These are phyloP conservation scores for Peromyscus attwateri DNA, from an alignment of 2,797 vertebrate species.

Conservation along the genomic window DNA sequence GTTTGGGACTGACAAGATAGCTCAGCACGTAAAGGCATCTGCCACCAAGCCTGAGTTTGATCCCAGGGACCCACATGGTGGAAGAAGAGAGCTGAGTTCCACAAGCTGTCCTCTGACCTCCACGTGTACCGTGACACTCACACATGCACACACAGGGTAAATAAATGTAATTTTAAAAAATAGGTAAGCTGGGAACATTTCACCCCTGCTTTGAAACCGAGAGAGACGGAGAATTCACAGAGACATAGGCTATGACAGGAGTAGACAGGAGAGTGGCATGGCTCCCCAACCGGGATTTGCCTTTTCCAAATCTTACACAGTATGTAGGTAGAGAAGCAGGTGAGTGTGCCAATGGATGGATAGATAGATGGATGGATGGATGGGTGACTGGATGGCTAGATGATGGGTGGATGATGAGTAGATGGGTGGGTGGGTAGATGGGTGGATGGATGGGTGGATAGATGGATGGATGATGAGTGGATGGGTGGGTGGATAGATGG, in stretches of 20 bases:
- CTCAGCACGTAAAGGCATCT: neutral
- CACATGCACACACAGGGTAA: neutral
- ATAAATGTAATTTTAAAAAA: neutral
- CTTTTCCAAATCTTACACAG: neutral
- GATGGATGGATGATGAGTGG: neutral
- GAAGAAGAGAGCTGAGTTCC: neutral
- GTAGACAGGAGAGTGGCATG: neutral
- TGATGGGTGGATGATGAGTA: neutral
- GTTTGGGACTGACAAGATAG: neutral
- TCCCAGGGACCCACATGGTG: neutral
- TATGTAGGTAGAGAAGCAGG: neutral
- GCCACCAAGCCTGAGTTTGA: neutral
- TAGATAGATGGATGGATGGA: accelerated
- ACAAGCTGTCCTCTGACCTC: neutral
- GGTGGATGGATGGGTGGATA: neutral
- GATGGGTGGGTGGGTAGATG: neutral
- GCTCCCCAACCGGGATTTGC: neutral
- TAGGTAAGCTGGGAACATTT: neutral
- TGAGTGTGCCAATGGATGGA: neutral
- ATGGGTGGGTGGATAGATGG: neutral
- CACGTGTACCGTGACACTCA: neutral
- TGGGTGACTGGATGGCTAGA: too few species aligned
- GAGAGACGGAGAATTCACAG: neutral
- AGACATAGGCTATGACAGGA: neutral
- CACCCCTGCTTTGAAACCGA: neutral